Percentiles rank a stretch among this genome's conserved stretches.
Conservation (phyloP, 2,113 vertebrate genomes). For the Peromyscus maniculatus region DNA sequence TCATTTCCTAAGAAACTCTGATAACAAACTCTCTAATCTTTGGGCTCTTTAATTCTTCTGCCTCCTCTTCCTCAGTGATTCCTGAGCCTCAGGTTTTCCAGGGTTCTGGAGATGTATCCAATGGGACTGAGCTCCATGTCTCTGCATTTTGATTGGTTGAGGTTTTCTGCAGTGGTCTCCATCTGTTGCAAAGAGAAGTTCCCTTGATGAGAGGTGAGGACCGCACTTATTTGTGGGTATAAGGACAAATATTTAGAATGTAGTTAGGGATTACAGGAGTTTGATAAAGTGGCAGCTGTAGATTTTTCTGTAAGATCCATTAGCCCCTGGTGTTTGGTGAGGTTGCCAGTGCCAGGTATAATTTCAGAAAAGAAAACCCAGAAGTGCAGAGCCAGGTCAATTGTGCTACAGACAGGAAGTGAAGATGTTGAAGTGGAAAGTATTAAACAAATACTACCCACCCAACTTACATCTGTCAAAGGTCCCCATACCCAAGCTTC, state of each 20-base stretch:
- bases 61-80: background rate
- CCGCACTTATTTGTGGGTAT: background rate
- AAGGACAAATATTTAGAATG: background rate
- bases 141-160: background rate
- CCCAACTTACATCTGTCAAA: background rate
- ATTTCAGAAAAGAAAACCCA: background rate
- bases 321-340: background rate
- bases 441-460: background rate
- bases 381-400: background rate
- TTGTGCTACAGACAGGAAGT: background rate
- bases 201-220: background rate
- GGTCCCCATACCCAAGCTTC: background rate
- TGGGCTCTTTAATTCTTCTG: background rate
- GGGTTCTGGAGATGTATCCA: too few relatives aligned
- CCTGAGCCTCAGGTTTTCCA: too few relatives aligned
- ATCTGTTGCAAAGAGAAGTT: background rate
- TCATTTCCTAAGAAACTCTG: background rate
- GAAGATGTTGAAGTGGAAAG: background rate
- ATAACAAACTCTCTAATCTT: background rate
- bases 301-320: background rate
- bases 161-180: background rate
- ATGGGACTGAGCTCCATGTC: too few relatives aligned
- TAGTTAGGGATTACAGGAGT: background rate
- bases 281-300: background rate
- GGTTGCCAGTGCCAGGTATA: background rate